Percentiles rank a stretch among this genome's conserved stretches.
Conservation (phyloP, 2,113 vertebrate species). For the Gallinago media region DNA sequence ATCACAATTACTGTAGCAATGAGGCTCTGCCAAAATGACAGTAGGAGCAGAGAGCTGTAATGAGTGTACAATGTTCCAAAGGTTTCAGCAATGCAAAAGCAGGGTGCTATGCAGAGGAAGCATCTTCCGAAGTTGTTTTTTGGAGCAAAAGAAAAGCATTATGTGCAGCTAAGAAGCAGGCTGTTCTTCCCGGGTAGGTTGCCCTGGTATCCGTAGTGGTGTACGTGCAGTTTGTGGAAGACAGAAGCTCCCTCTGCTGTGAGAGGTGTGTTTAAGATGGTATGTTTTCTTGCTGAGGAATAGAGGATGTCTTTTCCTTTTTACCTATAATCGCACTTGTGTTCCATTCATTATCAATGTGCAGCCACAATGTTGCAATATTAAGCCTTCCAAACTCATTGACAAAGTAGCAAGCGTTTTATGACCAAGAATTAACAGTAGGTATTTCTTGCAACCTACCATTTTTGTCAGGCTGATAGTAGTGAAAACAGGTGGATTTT, state of each 20-base stretch:
- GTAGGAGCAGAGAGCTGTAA: not conserved
- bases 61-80: not conserved
- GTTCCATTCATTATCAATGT: not conserved
- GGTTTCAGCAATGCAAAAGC: not conserved
- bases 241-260: not conserved
- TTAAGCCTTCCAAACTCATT: not conserved
- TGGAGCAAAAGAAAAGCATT: not conserved
- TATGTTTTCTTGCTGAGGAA: not conserved
- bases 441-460: not conserved
- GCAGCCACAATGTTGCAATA: not conserved
- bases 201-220: not conserved
- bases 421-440: not conserved
- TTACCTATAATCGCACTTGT: not conserved
- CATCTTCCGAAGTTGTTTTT: not conserved
- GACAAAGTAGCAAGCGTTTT: not conserved
- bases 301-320: not conserved
- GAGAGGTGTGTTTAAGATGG: not conserved
- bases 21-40: not conserved
- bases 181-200: not conserved
- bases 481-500: not conserved
- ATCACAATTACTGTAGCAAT: not conserved
- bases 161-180: not conserved
- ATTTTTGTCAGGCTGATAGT: not conserved
- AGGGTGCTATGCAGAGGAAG: not conserved
- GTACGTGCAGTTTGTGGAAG: not conserved